Conservation (phyloP, 2,797 vertebrate species). For the Cephalopachus bancanus region DNA sequence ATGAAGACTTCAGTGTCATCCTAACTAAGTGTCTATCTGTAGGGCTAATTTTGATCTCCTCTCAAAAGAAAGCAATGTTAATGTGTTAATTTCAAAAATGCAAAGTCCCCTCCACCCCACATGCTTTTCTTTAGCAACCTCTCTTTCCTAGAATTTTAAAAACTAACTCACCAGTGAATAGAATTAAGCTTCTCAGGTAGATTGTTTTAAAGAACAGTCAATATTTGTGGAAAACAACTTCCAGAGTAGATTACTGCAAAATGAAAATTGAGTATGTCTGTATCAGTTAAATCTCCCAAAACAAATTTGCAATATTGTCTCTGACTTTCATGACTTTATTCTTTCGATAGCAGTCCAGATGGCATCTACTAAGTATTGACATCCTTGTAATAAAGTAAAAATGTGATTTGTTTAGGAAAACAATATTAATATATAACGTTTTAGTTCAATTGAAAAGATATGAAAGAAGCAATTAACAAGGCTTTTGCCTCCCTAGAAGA, state of each 20-base stretch:
- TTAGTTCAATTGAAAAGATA: conserved; percentile 56
- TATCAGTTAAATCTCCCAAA: conserved; percentile 61
- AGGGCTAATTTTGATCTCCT: background rate
- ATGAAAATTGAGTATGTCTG: conserved; percentile 66
- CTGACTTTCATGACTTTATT: conserved; percentile 55
- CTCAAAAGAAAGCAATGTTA: conserved; percentile 12
- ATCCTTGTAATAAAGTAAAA: conserved; percentile 63
- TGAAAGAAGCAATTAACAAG: conserved; percentile 54
- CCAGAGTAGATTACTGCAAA: conserved; percentile 70
- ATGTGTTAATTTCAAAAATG: background rate
- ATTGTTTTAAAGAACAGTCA: conserved; percentile 61
- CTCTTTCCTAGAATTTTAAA: conserved; percentile 24
- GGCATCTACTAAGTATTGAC: background rate
- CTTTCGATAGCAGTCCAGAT: conserved; percentile 55
- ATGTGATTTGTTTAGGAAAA: conserved; percentile 52
- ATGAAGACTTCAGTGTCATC: background rate
- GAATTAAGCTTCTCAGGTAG: conserved; percentile 65
- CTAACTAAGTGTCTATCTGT: background rate
- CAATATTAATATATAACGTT: background rate
- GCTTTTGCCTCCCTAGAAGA: background rate
- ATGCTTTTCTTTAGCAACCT: background rate
- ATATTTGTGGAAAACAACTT: conserved; percentile 68
- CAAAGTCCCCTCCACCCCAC: background rate
- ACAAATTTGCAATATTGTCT: conserved; percentile 69
- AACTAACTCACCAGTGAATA: conserved; percentile 39